Percentiles rank a stretch among this genome's conserved stretches.
Conservation (phyloP, 2,888 invertebrate genomes). For the Ryuthela nishihirai region DNA sequence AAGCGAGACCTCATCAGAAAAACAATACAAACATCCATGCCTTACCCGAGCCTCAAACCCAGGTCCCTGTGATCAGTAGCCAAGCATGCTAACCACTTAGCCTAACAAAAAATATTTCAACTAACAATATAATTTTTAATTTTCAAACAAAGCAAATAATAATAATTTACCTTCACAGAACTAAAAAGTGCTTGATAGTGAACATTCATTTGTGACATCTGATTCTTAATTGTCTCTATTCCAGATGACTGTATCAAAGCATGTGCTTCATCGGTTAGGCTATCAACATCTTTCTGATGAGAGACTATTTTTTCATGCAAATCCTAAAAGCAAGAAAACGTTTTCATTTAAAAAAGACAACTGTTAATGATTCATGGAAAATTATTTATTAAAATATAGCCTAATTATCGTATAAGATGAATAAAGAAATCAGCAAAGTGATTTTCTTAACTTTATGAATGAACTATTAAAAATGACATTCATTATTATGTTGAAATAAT, state of each 20-base stretch:
- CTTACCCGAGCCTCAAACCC: no score
- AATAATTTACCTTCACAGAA: slow-evolving; percentile 44
- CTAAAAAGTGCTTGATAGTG: slow-evolving; percentile 54
- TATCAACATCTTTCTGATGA: slow-evolving; percentile 80
- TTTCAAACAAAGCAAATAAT: background rate
- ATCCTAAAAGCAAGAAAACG: slow-evolving; percentile 46
- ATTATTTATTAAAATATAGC: no score
- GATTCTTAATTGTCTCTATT: slow-evolving; percentile 76
- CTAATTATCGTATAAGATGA: no score
- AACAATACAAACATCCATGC: no score
- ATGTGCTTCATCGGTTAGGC: slow-evolving; percentile 85
- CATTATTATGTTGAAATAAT: background rate
- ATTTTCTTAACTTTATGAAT: background rate
- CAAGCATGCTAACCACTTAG: no score
- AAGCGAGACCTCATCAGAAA: no score
- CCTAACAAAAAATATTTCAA: background rate
- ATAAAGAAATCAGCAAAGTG: no score
- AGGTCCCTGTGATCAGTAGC: no score
- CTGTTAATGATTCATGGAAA: no score
- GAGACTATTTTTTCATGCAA: slow-evolving; percentile 67
- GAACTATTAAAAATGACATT: background rate
- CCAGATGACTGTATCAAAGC: slow-evolving; percentile 76
- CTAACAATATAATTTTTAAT: background rate
- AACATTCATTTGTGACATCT: slow-evolving; percentile 84
- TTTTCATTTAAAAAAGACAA: no score